Percentiles rank a stretch among this genome's conserved stretches.
Evolutionary conservation across 2,113 vertebrate species (phyloP).

Genomic region (Amblyornis subalaris): DNA sequence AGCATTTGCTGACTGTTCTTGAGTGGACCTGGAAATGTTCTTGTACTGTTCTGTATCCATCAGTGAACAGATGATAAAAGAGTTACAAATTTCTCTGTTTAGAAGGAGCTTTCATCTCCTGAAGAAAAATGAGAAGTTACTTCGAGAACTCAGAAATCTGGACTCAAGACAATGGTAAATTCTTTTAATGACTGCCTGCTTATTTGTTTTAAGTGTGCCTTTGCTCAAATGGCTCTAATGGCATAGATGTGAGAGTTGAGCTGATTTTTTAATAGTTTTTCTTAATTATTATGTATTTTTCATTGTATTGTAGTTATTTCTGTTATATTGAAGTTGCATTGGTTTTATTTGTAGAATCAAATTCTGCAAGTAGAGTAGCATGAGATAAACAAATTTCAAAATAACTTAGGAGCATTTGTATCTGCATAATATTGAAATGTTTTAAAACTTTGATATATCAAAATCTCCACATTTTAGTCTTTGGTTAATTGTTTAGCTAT

Average conservation of each 20-base stretch:
- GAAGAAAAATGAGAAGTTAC: slow-evolving; percentile 97
- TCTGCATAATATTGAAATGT: not conserved
- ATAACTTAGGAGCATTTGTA: not conserved
- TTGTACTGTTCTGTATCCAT: slow-evolving; percentile 24
- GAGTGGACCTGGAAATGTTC: slow-evolving; percentile 39
- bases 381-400: not conserved
- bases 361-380: not conserved
- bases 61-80: slow-evolving; percentile 50
- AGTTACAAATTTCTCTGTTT: slow-evolving; percentile 62
- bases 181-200: not conserved
- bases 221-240: not conserved
- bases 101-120: slow-evolving; percentile 97
- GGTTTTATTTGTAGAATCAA: not conserved
- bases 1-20: slow-evolving; percentile 1
- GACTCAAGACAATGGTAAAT: slow-evolving; percentile 96
- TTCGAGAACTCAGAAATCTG: slow-evolving; percentile 95
- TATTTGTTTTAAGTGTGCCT: not conserved
- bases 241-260: not conserved
- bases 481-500: not conserved
- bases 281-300: not conserved
- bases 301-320: not conserved
- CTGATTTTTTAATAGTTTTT: not conserved
- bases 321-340: not conserved
- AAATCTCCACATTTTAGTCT: not conserved
- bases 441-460: not conserved